Evolutionary conservation across 2,113 vertebrate species (phyloP).

Genomic region (Aythya baeri): DNA sequence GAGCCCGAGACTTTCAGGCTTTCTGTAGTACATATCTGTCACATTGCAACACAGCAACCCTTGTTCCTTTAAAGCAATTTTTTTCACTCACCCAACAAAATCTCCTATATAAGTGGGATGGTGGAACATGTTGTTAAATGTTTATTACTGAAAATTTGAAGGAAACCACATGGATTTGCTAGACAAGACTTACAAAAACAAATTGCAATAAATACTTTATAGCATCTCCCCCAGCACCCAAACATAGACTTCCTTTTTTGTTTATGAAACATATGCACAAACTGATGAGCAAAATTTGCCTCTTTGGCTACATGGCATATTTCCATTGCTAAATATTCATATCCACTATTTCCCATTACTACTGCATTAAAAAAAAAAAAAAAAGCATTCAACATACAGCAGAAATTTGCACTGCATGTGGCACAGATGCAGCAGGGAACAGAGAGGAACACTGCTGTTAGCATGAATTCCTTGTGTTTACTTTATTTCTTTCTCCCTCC

Average conservation of each 20-base stretch:
- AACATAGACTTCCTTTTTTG: neutral
- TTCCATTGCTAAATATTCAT: neutral
- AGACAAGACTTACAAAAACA: constrained; percentile 18
- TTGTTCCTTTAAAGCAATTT: constrained; percentile 10
- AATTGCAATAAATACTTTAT: constrained; percentile 26
- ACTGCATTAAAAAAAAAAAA: neutral
- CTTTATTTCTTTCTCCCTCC: neutral
- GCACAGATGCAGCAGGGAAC: neutral
- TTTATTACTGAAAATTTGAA: constrained; percentile 38
- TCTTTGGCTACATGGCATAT: neutral
- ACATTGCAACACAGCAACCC: neutral
- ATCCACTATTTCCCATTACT: neutral
- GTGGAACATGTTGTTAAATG: constrained; percentile 5
- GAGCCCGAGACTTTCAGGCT: neutral
- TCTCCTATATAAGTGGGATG: neutral
- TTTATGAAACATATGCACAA: neutral
- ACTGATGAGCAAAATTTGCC: neutral
- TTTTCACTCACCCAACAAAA: constrained; percentile 2
- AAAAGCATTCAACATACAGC: neutral
- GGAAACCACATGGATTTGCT: constrained; percentile 28
- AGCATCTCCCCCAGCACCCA: neutral
- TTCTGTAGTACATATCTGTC: neutral
- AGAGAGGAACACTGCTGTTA: neutral
- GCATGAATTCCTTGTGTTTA: neutral
- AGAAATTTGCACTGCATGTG: neutral